These are phyloP conservation scores for Delia radicum DNA, from an alignment of 1,140 invertebrate species.

Conservation along the genomic window DNA sequence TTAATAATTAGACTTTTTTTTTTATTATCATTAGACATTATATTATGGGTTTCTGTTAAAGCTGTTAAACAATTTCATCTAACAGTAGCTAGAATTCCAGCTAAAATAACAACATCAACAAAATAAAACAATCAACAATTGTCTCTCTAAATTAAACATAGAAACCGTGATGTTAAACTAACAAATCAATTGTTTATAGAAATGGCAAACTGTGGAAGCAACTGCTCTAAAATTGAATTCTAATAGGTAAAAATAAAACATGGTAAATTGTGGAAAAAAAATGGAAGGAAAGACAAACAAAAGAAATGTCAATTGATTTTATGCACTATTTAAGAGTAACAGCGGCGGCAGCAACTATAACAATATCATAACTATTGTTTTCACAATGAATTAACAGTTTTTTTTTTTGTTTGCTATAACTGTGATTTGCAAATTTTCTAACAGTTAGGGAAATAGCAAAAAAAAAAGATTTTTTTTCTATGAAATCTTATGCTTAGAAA, in stretches of 20 bases:
- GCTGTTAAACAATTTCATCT: not conserved
- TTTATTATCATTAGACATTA: not conserved
- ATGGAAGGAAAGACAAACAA: not conserved
- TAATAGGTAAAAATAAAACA: not conserved
- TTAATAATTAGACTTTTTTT: not conserved
- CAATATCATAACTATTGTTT: not conserved
- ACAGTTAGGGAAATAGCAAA: not conserved
- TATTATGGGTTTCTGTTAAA: not conserved
- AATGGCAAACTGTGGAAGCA: not conserved
- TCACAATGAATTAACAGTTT: not conserved
- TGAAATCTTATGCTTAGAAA: not conserved
- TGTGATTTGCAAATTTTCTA: not conserved
- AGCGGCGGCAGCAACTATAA: not conserved
- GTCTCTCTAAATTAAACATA: slow-evolving; percentile 11
- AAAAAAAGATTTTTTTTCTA: not conserved
- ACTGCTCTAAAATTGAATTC: not conserved
- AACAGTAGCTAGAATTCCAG: slow-evolving; percentile 14
- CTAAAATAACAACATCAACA: slow-evolving; percentile 7
- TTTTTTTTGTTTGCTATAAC: not conserved
- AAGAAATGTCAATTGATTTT: slow-evolving; percentile 51
- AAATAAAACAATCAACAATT: slow-evolving; percentile 12
- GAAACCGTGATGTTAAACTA: slow-evolving; percentile 15
- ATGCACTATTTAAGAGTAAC: slow-evolving; percentile 42
- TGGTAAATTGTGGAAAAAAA: not conserved
- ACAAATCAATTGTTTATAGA: slow-evolving; percentile 17